Conservation (phyloP, 2,888 invertebrate species). For the Calameuta filiformis region DNA sequence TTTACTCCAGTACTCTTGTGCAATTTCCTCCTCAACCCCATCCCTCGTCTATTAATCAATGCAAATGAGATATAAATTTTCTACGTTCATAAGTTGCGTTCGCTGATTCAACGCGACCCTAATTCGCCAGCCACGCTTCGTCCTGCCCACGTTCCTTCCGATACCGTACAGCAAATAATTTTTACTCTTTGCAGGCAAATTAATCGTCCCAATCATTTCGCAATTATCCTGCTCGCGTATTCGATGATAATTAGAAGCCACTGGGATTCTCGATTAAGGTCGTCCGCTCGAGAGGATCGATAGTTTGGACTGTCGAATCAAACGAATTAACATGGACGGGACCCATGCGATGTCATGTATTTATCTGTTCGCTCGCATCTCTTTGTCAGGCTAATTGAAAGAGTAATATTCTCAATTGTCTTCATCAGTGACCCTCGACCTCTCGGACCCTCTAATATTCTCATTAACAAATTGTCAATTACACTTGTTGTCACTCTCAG, state of each 20-base stretch:
- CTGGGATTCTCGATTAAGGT: background rate
- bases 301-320: background rate
- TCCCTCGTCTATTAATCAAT: too few relatives aligned
- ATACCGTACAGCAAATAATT: background rate
- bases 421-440: background rate
- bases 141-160: background rate
- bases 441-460: background rate
- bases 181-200: background rate
- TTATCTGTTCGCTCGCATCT: background rate
- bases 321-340: background rate
- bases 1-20: too few relatives aligned
- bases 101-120: too few relatives aligned
- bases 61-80: too few relatives aligned
- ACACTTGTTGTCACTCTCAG: background rate
- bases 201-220: conserved; percentile 18
- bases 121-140: too few relatives aligned
- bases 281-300: background rate
- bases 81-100: too few relatives aligned
- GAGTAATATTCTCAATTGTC: conserved; percentile 24
- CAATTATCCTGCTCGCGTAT: conserved; percentile 33
- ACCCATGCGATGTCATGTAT: background rate
- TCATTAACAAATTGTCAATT: background rate
- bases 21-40: too few relatives aligned
- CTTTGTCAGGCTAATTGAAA: conserved; percentile 24
- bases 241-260: conserved; percentile 36